Base-by-base conservation (phyloP, 64 coral and sea anemone genomes). In the Pocillopora verrucosa region DNA sequence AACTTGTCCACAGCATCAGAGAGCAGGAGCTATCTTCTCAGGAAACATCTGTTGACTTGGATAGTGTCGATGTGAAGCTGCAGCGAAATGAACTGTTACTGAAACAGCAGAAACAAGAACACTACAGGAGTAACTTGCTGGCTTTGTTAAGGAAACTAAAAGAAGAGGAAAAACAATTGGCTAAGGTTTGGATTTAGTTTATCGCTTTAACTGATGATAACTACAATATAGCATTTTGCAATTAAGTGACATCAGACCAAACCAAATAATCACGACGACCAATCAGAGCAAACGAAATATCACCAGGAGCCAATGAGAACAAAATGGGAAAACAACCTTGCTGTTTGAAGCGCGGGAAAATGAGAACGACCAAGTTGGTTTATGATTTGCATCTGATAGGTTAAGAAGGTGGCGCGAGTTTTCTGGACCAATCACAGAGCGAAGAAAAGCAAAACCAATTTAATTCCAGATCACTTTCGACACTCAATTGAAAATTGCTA, bases 91-190 rank as follows among this genome's bases (percentile, higher is more conserved):
- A 93, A 75, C 70, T 90, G 34, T 37, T 93, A 22, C 61, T 76
- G n/a, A 96, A 91, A 69, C 91, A 92, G 51, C 95, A 96, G 58
- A 89, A 91, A 34, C 95, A 96, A 56, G 95, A 96, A 4, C 22
- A 67, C 56, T 79, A 92, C 60, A 92, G 61, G 12, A 60, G 16
- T 6, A 67, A 77, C 13, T n/a, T 92, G 16, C 58, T 79, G 35
- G 84, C 79, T n/a, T 36, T 87, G 35, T 77, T 92, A 25, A 92
- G 87, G 83, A 75, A 79, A 74, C 76, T 92, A 11, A 86, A 68
- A 14, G 90, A 92, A 9, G 82, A 87, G 36, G 61, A 82, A 22
- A 92, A 56, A 58, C 86, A 45, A 14, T 25, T 88, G 16, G 19
- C 56, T 11, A 77, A 77, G 86, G 70, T 85, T 24, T 70, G 22